Conservation (phyloP, 1,140 invertebrate genomes). For the Drosophila elegans region DNA sequence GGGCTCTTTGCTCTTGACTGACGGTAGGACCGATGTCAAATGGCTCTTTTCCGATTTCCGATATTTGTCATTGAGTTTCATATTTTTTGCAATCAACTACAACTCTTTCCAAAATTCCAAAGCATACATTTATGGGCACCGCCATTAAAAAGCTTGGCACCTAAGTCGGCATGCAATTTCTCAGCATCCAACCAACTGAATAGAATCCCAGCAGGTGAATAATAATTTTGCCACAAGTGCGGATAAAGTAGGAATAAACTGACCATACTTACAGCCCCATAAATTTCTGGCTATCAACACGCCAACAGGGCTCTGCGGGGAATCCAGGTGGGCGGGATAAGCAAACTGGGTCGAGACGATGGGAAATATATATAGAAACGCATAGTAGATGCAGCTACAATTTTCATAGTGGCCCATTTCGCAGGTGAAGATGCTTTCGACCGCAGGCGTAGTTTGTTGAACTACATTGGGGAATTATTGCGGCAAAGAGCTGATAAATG, state of each 20-base stretch:
- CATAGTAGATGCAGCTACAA: conserved; percentile 11
- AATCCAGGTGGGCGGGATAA: conserved; percentile 9
- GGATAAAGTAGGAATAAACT: conserved; percentile 49
- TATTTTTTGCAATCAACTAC: conserved; percentile 7
- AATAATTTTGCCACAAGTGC: conserved; percentile 30
- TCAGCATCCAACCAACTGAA: conserved; percentile 2
- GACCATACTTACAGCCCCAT: conserved; percentile 44
- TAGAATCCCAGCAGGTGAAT: conserved; percentile 40
- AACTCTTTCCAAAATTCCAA: not conserved
- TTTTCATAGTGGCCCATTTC: conserved; percentile 20
- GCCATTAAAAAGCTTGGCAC: conserved; percentile 14
- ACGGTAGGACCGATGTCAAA: not conserved
- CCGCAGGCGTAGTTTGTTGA: conserved; percentile 33
- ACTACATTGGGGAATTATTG: conserved; percentile 41
- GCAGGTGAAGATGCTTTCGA: conserved; percentile 2
- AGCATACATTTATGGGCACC: not conserved
- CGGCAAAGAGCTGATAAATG: conserved; percentile 16
- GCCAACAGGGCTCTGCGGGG: not conserved
- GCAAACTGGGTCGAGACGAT: conserved; percentile 27
- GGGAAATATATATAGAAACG: conserved; percentile 30
- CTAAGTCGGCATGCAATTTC: conserved; percentile 18
- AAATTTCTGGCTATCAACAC: conserved; percentile 54
- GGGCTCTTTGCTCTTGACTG: conserved; percentile 1
- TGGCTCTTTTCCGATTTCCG: not conserved
- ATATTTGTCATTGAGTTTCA: conserved; percentile 7